These are phyloP conservation scores for Bedellia somnulentella DNA, from an alignment of 2,888 invertebrate genomes.

Conservation along the genomic window DNA sequence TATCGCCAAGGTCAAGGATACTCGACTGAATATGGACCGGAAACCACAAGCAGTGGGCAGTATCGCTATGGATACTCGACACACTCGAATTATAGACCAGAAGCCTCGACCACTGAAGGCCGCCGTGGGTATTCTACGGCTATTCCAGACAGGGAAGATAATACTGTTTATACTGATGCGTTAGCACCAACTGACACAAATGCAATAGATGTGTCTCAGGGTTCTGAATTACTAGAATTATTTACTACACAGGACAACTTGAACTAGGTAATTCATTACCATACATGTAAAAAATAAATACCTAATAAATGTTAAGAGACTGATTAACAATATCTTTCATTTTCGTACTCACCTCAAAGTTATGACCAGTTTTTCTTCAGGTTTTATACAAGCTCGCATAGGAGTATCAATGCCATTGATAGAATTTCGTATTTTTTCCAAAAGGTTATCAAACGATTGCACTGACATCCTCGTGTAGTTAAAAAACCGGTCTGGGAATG, in stretches of 20 bases:
- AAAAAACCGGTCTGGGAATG: no score
- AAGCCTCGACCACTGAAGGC: conserved; percentile 14
- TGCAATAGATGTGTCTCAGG: conserved; percentile 15
- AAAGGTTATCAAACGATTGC: no score
- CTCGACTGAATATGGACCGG: conserved; percentile 14
- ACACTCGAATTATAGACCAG: conserved; percentile 15
- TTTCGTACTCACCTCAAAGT: no score
- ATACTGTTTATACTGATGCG: conserved; percentile 14
- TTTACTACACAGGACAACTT: conserved; percentile 12
- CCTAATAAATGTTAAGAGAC: no score
- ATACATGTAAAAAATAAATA: no score
- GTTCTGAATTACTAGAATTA: conserved; percentile 16
- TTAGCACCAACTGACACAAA: conserved; percentile 17
- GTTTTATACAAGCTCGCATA: no score
- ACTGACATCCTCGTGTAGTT: no score
- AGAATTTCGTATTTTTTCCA: no score
- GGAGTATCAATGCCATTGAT: no score
- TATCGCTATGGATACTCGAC: conserved; percentile 12
- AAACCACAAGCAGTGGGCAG: conserved; percentile 14
- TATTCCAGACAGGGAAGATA: conserved; percentile 15
- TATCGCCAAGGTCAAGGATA: conserved; percentile 15
- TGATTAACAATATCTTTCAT: no score
- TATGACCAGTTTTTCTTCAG: no score
- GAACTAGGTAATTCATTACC: conserved; percentile 10
- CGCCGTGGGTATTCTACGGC: conserved; percentile 13